A percentile compares a stretch with the other conserved stretches of the same genome.
These are phyloP conservation scores for Bergia puertoricense DNA, from an alignment of 92 coral and sea anemone genomes.

Conservation along the genomic window DNA sequence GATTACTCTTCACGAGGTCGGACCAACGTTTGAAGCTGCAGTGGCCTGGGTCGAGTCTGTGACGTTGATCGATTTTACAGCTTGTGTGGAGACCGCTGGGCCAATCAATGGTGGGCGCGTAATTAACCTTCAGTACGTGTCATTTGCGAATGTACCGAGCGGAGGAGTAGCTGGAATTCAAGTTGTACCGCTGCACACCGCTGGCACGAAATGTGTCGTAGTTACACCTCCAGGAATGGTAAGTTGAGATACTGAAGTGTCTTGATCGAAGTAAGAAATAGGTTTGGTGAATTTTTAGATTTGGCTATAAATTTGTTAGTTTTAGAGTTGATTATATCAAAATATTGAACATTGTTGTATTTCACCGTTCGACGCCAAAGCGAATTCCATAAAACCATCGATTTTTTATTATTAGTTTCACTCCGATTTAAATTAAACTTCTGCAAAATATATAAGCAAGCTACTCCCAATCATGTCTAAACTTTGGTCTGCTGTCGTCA, in stretches of 20 bases:
- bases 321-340: too few species aligned
- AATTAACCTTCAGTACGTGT: conserved; percentile 49
- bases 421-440: too few species aligned
- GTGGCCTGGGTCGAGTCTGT: conserved; percentile 60
- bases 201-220: conserved; percentile 67
- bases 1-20: conserved; percentile 33
- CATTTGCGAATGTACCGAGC: conserved; percentile 38
- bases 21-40: conserved; percentile 46
- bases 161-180: conserved; percentile 49
- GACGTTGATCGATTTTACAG: conserved; percentile 7
- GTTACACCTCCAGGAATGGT: conserved; percentile 51
- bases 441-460: too few species aligned
- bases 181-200: conserved; percentile 55
- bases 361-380: too few species aligned
- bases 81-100: conserved; percentile 60
- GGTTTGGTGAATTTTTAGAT: not conserved
- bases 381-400: too few species aligned
- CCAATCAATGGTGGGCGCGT: conserved; percentile 23
- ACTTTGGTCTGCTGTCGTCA: too few species aligned
- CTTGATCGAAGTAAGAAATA: not conserved
- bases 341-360: too few species aligned
- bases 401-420: too few species aligned
- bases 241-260: not conserved
- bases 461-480: too few species aligned
- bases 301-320: not conserved